These are phyloP conservation scores for Chiridota heheva DNA, from an alignment of 35 echinoderm and acorn worm genomes.

Conservation along the genomic window DNA sequence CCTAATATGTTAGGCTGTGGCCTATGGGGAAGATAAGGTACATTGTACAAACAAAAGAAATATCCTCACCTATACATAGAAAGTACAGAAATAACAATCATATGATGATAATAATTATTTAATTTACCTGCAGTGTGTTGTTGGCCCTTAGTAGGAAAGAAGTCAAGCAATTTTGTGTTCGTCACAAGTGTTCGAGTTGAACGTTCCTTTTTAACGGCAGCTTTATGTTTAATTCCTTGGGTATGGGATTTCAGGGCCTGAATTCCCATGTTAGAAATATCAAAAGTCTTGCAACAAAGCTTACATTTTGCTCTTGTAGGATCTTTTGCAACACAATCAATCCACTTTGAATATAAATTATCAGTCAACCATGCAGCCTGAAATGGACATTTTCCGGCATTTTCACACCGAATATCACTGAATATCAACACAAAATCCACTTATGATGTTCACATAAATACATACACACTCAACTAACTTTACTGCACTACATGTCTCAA, in stretches of 20 bases:
- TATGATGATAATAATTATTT: not conserved
- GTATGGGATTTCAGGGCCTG: conserved; percentile 6
- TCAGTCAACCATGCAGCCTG: conserved; percentile 16
- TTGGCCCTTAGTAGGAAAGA: not conserved
- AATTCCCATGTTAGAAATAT: conserved; percentile 20
- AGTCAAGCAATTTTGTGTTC: conserved; percentile 26
- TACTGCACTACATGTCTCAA: too few species aligned
- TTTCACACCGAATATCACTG: conserved; percentile 16
- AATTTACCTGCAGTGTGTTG: conserved; percentile 18
- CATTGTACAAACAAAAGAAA: too few species aligned
- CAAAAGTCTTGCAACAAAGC: conserved; percentile 17
- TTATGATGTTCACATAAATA: too few species aligned
- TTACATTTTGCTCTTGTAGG: conserved; percentile 11
- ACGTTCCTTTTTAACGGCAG: too few species aligned
- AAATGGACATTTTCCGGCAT: conserved; percentile 16
- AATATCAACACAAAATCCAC: conserved; percentile 16
- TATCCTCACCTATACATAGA: too few species aligned
- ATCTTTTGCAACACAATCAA: conserved; percentile 15
- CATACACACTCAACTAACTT: too few species aligned
- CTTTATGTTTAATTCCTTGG: conserved; percentile 14
- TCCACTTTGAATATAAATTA: conserved; percentile 30
- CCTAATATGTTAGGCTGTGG: too few species aligned
- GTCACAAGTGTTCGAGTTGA: too few species aligned
- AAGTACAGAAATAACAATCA: too few species aligned
- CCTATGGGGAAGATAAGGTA: too few species aligned